Base-by-base conservation (phyloP, 1,140 invertebrate species). In the Paralvinella palmiformis region DNA sequence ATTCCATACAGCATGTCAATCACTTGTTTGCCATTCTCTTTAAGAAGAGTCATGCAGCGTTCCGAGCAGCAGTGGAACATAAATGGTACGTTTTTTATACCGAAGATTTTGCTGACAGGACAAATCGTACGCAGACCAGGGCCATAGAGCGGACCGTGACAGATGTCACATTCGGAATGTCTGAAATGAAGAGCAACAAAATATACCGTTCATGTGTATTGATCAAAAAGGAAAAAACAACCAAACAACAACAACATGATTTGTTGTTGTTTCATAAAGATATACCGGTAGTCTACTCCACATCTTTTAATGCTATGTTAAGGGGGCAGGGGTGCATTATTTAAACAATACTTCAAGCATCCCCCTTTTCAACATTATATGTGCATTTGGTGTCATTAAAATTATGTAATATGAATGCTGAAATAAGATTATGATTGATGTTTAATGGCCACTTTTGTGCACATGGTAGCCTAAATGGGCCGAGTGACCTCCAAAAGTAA, bases 21-120 rank as follows among this genome's bases (percentile, higher is more conserved):
- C n/a, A n/a, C n/a, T n/a, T n/a, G n/a, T n/a, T n/a, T n/a, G n/a
- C n/a, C n/a, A n/a, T n/a, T n/a, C n/a, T n/a, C n/a, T n/a, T n/a
- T n/a, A n/a, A n/a, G n/a, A n/a, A n/a, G n/a, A n/a, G n/a, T n/a
- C n/a, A n/a, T n/a, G n/a, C n/a, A n/a, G n/a, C n/a, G n/a, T n/a
- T n/a, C n/a, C n/a, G 78, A 78, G 64, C 79, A 81, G 0, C 73
- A 68, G n/a, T 64, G 44, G 58, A 81, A 80, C 58, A 79, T 69
- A 57, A 81, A 74, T 7, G 79, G 79, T 15, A 81, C 50, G 60
- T 75, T 72, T 22, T 75, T 75, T 5, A 81, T 72, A 0, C 74
- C 73, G 60, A 76, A 79, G 36, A 81, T 65, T 59, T 71, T 69
- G 7, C 71, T 72, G 17, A 75, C 72, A n/a, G 79, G 77, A 35